Evolutionary conservation across 2,113 vertebrate species (phyloP).

Genomic region (Jacana jacana): DNA sequence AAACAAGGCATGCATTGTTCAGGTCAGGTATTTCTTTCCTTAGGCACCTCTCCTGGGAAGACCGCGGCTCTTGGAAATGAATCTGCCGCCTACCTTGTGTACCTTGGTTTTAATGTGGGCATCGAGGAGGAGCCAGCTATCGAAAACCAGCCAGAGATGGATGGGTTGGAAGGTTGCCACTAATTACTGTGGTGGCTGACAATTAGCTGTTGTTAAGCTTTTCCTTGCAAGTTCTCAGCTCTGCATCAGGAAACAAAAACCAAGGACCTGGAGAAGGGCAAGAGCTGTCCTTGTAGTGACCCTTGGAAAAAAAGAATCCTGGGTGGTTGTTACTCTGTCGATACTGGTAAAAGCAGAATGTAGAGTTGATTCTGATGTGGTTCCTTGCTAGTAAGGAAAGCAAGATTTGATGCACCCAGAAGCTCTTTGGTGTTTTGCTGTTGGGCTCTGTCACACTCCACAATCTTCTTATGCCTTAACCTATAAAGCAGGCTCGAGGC

Average conservation of each 20-base stretch:
- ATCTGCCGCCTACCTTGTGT: slow-evolving; percentile 6
- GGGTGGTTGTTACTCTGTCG: not conserved
- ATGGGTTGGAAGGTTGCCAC: slow-evolving; percentile 24
- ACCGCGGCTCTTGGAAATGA: not conserved
- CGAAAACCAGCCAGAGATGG: not conserved
- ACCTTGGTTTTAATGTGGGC: slow-evolving; percentile 23
- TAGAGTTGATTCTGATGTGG: rapidly evolving
- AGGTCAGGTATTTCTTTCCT: slow-evolving; percentile 3
- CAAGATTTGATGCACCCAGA: not conserved
- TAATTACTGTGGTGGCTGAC: slow-evolving; percentile 35
- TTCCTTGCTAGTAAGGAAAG: not conserved
- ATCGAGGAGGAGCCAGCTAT: slow-evolving; percentile 8
- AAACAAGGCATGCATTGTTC: not conserved
- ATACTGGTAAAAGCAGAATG: not conserved
- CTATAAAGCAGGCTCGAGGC: not conserved
- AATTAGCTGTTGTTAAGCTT: slow-evolving; percentile 39
- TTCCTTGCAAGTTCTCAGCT: not conserved
- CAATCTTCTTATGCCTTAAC: not conserved
- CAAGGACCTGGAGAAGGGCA: not conserved
- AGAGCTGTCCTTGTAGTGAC: not conserved
- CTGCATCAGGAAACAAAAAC: not conserved
- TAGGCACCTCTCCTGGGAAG: slow-evolving; percentile 25
- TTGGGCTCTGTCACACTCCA: rapidly evolving
- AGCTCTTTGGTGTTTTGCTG: not conserved
- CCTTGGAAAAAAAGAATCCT: not conserved